Conservation (phyloP, 2,888 invertebrate genomes). For the Lepidochrysops patricia region DNA sequence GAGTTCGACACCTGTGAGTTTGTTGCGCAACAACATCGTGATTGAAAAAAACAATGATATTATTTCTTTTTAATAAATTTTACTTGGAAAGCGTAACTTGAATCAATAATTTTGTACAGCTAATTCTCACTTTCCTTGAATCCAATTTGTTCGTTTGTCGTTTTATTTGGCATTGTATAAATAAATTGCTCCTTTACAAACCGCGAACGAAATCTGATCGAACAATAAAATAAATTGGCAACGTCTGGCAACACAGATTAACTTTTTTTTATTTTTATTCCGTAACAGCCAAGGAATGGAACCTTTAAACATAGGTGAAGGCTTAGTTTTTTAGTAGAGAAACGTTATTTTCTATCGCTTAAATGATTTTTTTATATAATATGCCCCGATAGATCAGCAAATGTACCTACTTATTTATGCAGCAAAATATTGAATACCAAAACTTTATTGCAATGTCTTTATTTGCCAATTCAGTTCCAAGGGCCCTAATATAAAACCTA, state of each 20-base stretch:
- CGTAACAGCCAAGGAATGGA: neutral
- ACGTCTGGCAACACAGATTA: slow-evolving; percentile 9
- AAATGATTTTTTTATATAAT: too few species aligned
- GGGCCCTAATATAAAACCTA: neutral
- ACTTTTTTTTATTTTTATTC: neutral
- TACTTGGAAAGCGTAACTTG: neutral
- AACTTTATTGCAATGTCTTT: neutral
- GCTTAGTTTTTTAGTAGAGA: too few species aligned
- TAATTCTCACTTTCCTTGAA: slow-evolving; percentile 9
- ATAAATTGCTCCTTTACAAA: slow-evolving; percentile 10
- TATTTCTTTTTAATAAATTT: neutral
- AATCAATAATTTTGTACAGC: neutral
- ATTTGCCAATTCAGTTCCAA: neutral
- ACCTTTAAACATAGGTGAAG: neutral
- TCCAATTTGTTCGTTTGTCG: slow-evolving; percentile 4
- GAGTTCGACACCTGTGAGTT: too few species aligned
- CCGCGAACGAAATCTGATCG: slow-evolving; percentile 41
- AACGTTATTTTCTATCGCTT: too few species aligned
- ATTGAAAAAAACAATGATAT: too few species aligned
- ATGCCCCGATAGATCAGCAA: too few species aligned
- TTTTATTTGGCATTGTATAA: slow-evolving; percentile 12
- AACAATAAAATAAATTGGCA: slow-evolving; percentile 32
- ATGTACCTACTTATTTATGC: too few species aligned
- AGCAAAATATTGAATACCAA: neutral
- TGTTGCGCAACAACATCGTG: too few species aligned